Evolutionary conservation across 2,888 invertebrate species (phyloP).

Genomic region (Pristionchus japonicus): DNA sequence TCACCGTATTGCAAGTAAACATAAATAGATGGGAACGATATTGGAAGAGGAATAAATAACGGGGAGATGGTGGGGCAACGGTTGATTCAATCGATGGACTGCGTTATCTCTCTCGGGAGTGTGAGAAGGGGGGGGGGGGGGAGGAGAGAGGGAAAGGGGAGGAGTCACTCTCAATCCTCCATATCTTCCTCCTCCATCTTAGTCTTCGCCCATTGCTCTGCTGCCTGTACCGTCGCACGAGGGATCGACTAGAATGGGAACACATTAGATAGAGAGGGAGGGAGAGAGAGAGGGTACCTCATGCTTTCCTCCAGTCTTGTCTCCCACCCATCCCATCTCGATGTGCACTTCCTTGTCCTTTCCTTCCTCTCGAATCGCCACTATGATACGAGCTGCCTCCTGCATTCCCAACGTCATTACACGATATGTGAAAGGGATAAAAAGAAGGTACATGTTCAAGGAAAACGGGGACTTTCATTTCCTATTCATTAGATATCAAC

Average conservation of each 20-base stretch:
- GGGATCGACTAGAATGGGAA: slow-evolving; percentile 57
- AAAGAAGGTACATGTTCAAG: too few relatives aligned
- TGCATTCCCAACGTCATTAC: neutral
- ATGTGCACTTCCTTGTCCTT: slow-evolving; percentile 79
- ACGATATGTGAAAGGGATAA: too few relatives aligned
- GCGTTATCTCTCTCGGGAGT: neutral
- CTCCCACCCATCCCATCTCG: slow-evolving; percentile 75
- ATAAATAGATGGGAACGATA: slow-evolving; percentile 6
- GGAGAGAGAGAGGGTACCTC: slow-evolving; percentile 58
- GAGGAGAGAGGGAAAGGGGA: neutral
- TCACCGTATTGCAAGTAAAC: slow-evolving; percentile 22
- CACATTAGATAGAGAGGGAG: neutral
- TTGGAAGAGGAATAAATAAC: slow-evolving; percentile 20
- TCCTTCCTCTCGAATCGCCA: slow-evolving; percentile 82
- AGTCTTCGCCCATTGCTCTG: slow-evolving; percentile 71
- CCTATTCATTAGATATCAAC: too few relatives aligned
- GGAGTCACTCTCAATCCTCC: slow-evolving; percentile 60
- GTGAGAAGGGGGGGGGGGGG: neutral
- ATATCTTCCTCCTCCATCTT: slow-evolving; percentile 72
- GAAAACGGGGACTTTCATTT: too few relatives aligned
- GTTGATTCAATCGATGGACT: neutral
- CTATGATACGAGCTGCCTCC: slow-evolving; percentile 72
- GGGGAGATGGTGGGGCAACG: slow-evolving; percentile 20
- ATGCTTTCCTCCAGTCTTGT: slow-evolving; percentile 69
- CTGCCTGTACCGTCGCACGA: slow-evolving; percentile 60